Evolutionary conservation across 2,797 vertebrate species (phyloP).

Genomic region (Acanthopagrus latus): DNA sequence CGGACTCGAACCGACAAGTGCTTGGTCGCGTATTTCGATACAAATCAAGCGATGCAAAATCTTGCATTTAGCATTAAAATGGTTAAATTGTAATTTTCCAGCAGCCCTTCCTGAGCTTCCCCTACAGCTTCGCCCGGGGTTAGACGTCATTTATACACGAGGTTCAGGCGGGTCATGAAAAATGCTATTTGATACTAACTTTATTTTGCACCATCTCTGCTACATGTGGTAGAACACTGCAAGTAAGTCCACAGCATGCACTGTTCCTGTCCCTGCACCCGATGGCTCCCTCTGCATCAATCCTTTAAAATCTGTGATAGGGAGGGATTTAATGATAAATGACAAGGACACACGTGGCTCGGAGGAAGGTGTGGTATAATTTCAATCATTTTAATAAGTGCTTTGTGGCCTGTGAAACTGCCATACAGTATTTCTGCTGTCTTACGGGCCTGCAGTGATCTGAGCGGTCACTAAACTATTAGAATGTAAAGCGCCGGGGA

Average conservation of each 20-base stretch:
- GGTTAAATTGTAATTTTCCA: slow-evolving; percentile 37
- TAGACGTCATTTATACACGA: slow-evolving; percentile 53
- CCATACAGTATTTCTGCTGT: slow-evolving; percentile 20
- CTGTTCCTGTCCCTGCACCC: background rate
- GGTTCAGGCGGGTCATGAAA: slow-evolving; percentile 69
- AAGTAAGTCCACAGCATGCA: background rate
- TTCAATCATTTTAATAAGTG: slow-evolving; percentile 56
- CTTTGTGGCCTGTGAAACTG: slow-evolving; percentile 39
- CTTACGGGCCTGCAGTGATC: slow-evolving; percentile 51
- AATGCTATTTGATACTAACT: slow-evolving; percentile 68
- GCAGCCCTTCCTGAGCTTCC: slow-evolving; percentile 37
- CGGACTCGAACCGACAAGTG: slow-evolving; percentile 35
- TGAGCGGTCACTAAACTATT: slow-evolving; percentile 54
- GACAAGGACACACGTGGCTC: slow-evolving; percentile 63
- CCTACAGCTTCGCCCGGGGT: slow-evolving; percentile 62
- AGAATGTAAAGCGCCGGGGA: slow-evolving; percentile 11
- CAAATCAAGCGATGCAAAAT: slow-evolving; percentile 12
- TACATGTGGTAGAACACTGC: slow-evolving; percentile 8
- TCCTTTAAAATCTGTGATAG: slow-evolving; percentile 4
- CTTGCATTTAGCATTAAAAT: slow-evolving; percentile 35
- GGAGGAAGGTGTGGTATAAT: slow-evolving; percentile 57
- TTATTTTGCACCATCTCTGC: slow-evolving; percentile 28
- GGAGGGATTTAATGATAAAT: slow-evolving; percentile 62
- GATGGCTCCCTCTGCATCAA: slow-evolving; percentile 9
- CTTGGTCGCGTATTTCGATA: slow-evolving; percentile 12